phyloP scores from a whole-genome alignment of 2,113 vertebrate genomes.

The Pteruthius melanotis region DNA sequence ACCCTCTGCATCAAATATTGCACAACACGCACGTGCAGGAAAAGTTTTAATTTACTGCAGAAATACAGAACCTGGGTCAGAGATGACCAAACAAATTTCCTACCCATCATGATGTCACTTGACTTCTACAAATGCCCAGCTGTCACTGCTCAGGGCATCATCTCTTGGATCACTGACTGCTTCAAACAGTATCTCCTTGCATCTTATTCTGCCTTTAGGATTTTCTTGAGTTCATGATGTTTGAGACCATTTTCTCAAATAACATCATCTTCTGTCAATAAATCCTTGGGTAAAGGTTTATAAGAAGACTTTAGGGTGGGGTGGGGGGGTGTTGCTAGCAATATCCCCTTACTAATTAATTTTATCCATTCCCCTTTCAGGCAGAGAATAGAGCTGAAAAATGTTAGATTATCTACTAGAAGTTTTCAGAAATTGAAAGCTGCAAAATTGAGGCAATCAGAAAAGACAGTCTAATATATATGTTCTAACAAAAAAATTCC shows the following conservation, averaged over 20 bases:
- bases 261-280: background rate
- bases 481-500: background rate
- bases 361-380: background rate
- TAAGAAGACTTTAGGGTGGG: background rate
- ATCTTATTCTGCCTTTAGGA: background rate
- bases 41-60: background rate
- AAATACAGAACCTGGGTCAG: background rate
- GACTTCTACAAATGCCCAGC: background rate
- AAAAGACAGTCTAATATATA: background rate
- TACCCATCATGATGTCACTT: background rate
- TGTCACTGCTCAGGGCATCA: background rate
- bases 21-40: background rate
- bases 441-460: background rate
- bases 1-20: background rate
- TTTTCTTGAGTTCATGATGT: background rate
- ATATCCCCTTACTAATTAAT: background rate
- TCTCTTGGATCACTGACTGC: background rate
- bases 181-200: background rate
- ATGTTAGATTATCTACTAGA: background rate
- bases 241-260: background rate
- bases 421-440: background rate
- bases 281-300: background rate
- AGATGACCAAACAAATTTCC: background rate
- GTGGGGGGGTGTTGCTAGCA: accelerated
- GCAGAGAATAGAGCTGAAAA: background rate